Conservation (phyloP, 2,888 invertebrate genomes). For the Crossocerus cetratus region DNA sequence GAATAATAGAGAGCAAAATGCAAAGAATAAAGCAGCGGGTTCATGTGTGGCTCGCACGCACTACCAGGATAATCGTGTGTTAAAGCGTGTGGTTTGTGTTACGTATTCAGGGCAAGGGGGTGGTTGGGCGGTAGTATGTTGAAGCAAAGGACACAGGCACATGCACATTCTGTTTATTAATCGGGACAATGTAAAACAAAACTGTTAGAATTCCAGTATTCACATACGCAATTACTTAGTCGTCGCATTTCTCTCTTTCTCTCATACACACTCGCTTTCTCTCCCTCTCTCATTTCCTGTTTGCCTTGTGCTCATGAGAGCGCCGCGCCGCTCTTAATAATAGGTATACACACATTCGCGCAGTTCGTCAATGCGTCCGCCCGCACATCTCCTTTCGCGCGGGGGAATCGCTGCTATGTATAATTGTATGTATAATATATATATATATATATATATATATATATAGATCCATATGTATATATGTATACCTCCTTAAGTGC, state of each 20-base stretch:
- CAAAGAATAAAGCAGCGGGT: too few species aligned
- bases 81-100: conserved; percentile 32
- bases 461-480: conserved; percentile 10
- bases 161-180: conserved; percentile 77
- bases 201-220: conserved; percentile 62
- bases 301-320: conserved; percentile 38
- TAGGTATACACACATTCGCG: conserved; percentile 42
- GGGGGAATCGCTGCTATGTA: conserved; percentile 4
- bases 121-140: conserved; percentile 55
- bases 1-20: too few species aligned
- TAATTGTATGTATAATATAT: conserved; percentile 21
- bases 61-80: too few species aligned
- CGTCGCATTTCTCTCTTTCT: conserved; percentile 54
- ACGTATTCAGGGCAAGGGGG: conserved; percentile 21
- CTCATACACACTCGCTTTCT: conserved; percentile 21
- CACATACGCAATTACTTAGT: conserved; percentile 60
- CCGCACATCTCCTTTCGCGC: conserved; percentile 27
- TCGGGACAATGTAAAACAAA: conserved; percentile 76
- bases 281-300: conserved; percentile 31
- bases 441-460: conserved; percentile 14
- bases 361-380: conserved; percentile 28
- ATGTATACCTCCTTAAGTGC: conserved; percentile 29
- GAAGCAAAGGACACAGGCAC: conserved; percentile 76
- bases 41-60: too few species aligned
- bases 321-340: conserved; percentile 57